Conservation (phyloP, 2,888 invertebrate genomes). For the Unio delphinus region DNA sequence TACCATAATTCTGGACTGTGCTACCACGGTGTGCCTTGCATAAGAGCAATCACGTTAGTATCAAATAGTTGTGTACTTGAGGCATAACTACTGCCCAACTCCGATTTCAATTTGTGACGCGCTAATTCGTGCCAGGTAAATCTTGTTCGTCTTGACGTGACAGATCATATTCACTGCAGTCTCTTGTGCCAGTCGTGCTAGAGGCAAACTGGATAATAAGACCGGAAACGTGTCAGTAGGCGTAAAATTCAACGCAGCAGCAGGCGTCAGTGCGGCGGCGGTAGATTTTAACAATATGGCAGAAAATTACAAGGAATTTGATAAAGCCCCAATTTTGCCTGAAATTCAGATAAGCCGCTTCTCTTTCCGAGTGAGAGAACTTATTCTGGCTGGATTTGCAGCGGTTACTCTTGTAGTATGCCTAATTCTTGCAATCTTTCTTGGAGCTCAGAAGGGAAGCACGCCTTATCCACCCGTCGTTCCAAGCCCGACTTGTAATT, state of each 20-base stretch:
- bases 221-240: conserved; percentile 18
- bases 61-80: too few relatives aligned
- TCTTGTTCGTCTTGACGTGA: conserved; percentile 8
- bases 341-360: conserved; percentile 34
- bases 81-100: too few relatives aligned
- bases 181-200: conserved; percentile 13
- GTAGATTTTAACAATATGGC: conserved; percentile 34
- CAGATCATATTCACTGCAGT: conserved; percentile 13
- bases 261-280: background rate
- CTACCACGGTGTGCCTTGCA: too few relatives aligned
- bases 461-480: background rate
- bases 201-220: conserved; percentile 4
- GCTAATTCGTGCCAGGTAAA: too few relatives aligned
- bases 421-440: conserved; percentile 46
- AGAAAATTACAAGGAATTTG: conserved; percentile 51
- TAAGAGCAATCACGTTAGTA: too few relatives aligned
- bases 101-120: too few relatives aligned
- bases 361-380: conserved; percentile 49
- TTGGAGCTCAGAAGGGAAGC: conserved; percentile 27
- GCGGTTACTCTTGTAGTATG: conserved; percentile 43
- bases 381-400: conserved; percentile 39
- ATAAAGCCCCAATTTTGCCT: conserved; percentile 46
- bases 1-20: too few relatives aligned
- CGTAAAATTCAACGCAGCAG: conserved; percentile 9
- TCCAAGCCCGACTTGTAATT: conserved; percentile 18